Evolutionary conservation across 2,113 vertebrate species (phyloP), one percentile per base, ranked within the genome.

Genomic region (Amia ocellicauda): DNA sequence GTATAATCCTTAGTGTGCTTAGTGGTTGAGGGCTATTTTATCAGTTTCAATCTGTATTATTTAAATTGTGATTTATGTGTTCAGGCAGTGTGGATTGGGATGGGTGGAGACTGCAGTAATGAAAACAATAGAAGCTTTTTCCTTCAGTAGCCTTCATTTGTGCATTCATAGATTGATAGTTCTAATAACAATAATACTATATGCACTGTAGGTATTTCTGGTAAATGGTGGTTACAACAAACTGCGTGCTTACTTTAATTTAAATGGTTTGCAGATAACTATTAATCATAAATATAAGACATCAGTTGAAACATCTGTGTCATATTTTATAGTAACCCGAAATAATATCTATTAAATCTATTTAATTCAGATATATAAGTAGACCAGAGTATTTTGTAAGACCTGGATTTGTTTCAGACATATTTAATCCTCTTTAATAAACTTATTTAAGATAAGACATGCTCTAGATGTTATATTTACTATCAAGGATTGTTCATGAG

Each of bases 61-160:
- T 76, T 80, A 76, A 82, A 77, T 83, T 82, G 75, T 76, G 76
- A 77, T 78, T 58, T 79, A 82, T 80, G 74, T 69, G 71, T 77
- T 79, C 76, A 64, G 77, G 60, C 74, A 75, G 73, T 69, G 71
- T 51, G 66, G 74, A 79, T 78, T 73, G 75, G 77, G 76, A 76
- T 73, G 68, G 77, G 70, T 71, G 74, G 67, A 11, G 26, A 53
- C 22, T 63, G 50, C 3, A 72, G 72, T 68, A 73, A 64, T 68
- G 68, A 59, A 74, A 82, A 80, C 75, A 78, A 80, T 74, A 69
- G 73, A 64, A 59, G 69, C 67, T 62, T 51, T 65, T 65, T 58
- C 61, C 68, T 67, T 75, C 68, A 69, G 67, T 71, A 69, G 81
- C 77, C 73, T 69, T 62, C 7, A 67, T 74, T 67, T 60, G 70